Evolutionary conservation across 2,797 vertebrate species (phyloP), one percentile per base, ranked within the genome.

Genomic region (Esox masquinongy): DNA sequence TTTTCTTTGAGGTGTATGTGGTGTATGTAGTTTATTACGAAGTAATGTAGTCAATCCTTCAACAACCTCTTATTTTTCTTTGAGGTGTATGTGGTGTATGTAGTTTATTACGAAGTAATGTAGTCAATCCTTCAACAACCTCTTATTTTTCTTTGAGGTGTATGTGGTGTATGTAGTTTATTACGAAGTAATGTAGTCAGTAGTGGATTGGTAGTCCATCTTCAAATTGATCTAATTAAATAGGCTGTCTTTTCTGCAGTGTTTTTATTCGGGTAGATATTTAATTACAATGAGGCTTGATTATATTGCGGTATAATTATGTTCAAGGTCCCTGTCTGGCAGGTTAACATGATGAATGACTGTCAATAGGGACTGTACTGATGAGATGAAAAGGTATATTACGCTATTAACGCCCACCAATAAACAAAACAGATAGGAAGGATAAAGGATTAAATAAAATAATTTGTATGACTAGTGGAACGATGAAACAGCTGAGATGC

Each of bases 291-390:
- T 89, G 84, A 84, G 67, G 73, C 72, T 56, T 84, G 81, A 87
- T 89, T 88, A 81, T 79, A 84, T 80, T 89, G 88, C 69, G 75
- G 79, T 43, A 47, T 80, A 81, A 91, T 90, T 86, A 82, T 84
- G 87, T 88, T 90, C 79, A 90, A 91, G 81, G 83, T 88, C 82
- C 78, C 83, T 73, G 81, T 82, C 16, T 83, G 73, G 81, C 79
- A 90, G 85, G 83, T 83, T 84, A 84, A 84, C 74, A 34, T 89
- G 85, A 91, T 84, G 77, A 90, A 91, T 86, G 77, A 68, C 67
- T 79, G 69, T 63, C 68, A 80, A 51, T 74, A 89, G 88, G 88
- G 80, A 85, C 86, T 66, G 82, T 36, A 78, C 74, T 82, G 79
- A 78, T 74, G 70, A 71, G 68, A 66, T 77, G 53, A 75, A 73